Evolutionary conservation across 2,888 invertebrate genomes (phyloP), one percentile per base, ranked within the genome.

Genomic region (Phasia obesa): DNA sequence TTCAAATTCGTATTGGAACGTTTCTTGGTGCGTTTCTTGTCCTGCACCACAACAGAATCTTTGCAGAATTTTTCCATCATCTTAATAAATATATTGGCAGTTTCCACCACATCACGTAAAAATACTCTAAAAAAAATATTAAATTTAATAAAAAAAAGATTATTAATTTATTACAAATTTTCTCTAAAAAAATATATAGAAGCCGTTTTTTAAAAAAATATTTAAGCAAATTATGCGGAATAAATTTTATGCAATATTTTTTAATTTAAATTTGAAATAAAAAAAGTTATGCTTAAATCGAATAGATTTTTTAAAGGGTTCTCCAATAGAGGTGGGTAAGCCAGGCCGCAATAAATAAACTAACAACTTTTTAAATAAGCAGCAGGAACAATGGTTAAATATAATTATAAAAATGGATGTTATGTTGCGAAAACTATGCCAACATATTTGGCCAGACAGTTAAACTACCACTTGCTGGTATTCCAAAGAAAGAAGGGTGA

Each of bases 81-180:
- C 93, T 97, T 97, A 80, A 98, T 90, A 90, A 97, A 98, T 81
- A 98, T 93, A 91, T 99, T 98, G 51, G 95, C 95, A 0, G 97
- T 96, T 91, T 98, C 97, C 7, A 98, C 93, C 73, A 99, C 92
- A 92, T 99, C 98, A 85, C 95, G 94, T 85, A 99, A 92, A 91
- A 96, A 98, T 15, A 27, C 73, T 69, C 79, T 80, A 17, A 3
- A 67, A 79, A 64, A n/a, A 44, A 44, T 31, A 42, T 44, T 47
- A 51, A 78, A 31, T 42, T 53, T 15, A 44, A 25, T n/a, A n/a
- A n/a, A n/a, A n/a, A n/a, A n/a, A n/a, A n/a, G n/a, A n/a, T n/a
- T n/a, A 38, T 35, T 21, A 38, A 13, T 49, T 27, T 35, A 35
- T 35, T 21, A 15, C 15, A 21, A 31, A 31, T n/a, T 57, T 57